Evolutionary conservation across 2,113 vertebrate genomes (phyloP).

Genomic region (Macrotis lagotis): DNA sequence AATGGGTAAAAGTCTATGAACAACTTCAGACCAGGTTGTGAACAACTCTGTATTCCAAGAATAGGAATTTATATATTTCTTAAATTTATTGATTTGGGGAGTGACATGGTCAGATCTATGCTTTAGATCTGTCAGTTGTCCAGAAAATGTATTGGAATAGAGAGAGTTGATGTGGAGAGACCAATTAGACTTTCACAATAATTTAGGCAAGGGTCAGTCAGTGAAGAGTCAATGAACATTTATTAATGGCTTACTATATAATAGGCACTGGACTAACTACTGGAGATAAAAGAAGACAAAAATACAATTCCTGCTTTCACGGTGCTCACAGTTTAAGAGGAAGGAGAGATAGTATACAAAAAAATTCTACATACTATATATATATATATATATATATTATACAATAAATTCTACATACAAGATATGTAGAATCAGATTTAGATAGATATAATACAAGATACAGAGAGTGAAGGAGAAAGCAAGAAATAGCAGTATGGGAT

Average conservation of each 20-base stretch:
- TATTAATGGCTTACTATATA: not conserved
- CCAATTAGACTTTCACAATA: not conserved
- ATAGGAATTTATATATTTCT: not conserved
- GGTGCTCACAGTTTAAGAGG: too few relatives aligned
- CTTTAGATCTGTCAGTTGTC: not conserved
- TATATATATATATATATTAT: too few relatives aligned
- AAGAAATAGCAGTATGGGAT: too few relatives aligned
- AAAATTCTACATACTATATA: too few relatives aligned
- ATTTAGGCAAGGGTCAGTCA: not conserved
- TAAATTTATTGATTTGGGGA: not conserved
- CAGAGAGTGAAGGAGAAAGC: too few relatives aligned
- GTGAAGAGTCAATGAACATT: not conserved
- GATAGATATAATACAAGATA: too few relatives aligned
- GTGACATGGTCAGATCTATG: not conserved
- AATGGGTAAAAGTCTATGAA: not conserved
- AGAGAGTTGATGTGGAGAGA: not conserved
- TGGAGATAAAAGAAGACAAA: not conserved
- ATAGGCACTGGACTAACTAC: not conserved
- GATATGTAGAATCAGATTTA: too few relatives aligned
- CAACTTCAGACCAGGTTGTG: not conserved
- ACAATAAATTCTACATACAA: too few relatives aligned
- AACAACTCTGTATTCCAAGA: not conserved
- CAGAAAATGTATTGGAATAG: not conserved
- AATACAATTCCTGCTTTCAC: not conserved
- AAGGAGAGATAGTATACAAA: too few relatives aligned